Evolutionary conservation across 2,113 vertebrate species (phyloP), one percentile per base, ranked within the genome.

Genomic region (Marcusenius ussheri): DNA sequence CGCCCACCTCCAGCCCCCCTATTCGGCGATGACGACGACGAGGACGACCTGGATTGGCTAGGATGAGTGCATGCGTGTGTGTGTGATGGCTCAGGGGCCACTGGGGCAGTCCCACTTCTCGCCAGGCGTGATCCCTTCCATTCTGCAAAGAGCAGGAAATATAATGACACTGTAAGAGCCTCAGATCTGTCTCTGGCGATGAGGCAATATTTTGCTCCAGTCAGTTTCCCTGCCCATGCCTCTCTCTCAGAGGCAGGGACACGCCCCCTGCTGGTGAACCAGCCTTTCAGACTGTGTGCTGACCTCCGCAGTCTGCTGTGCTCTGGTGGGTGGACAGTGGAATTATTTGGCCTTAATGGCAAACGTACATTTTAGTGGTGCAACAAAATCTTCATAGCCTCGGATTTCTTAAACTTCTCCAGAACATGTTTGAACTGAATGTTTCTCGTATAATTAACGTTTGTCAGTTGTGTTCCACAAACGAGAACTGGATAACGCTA

Each of bases 41-140:
- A 98, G 0, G 96, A 97, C 0, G 97, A 98, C 84, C 94, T 97
- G 93, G 97, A 97, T 93, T 99, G 98, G 98, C 92, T 98, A 91
- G 97, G 96, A 91, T 98, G 62, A 13, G 42, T 47, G 13, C 17
- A n/a, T 49, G 21, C 0, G 39, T n/a, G 53, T n/a, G 17, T n/a
- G 88, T 49, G 39, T 88, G 24, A 51, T 88, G 39, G 19, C 19
- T 88, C 39, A 39, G 0, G 49, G 85, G 27, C 21, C 31, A 45
- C 77, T 35, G 53, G 80, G 56, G 31, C 15, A 39, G n/a, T 45
- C 24, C 10, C 3, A 31, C 35, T 15, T 9, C 50, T 39, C 21
- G 8, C 50, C n/a, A 5, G 49, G 50, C 13, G 17, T 31, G n/a
- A 50, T 39, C 66, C 66, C 17, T 24, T 51, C 66, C 35, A 19